Base-by-base conservation (phyloP, 2,113 vertebrate genomes). In the Telmatochromis sp. region DNA sequence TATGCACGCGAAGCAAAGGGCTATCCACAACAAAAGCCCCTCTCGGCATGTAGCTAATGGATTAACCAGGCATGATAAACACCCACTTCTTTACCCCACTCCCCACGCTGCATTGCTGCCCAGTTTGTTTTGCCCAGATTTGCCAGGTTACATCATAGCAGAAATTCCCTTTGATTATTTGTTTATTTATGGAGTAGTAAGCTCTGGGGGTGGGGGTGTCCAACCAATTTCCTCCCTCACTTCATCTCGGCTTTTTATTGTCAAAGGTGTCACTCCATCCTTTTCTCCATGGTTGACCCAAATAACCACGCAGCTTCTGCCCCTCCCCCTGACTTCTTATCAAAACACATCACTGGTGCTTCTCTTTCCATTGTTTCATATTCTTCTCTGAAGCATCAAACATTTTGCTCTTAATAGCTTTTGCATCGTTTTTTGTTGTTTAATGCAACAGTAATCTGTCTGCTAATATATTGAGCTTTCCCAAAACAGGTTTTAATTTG, bases 51-150 rank as follows among this genome's bases (percentile, higher is more conserved):
- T 5, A 84, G 94, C 93, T 92, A 92, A 94, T 95, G 93, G 94
- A 96, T 96, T 93, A 95, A 94, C 92, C 89, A 89, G 91, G 91
- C 94, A 87, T 90, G 73, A 89, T 88, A 82, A 91, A 92, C 86
- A 93, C 80, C 81, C 90, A 79, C 82, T 86, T 68, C 85, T 85
- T 65, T n/a, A 26, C 31, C 54, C 65, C 42, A 15, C 31, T 60
- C 91, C 73, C 54, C 86, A 78, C 10, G 17, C 86, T 73, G 89
- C 86, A 83, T 84, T 37, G 63, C 73, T 73, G 40, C 60, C 12
- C 15, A 47, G 75, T 81, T 78, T 85, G 33, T 86, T 91, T 50
- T 53, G 58, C 42, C 51, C 21, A 4, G 8, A 85, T 58, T 60
- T 68, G 57, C 60, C 31, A 35, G 54, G 12, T 71, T 78, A 3